A percentile compares a stretch with the other conserved stretches of the same genome.
phyloP scores from a whole-genome alignment of 2,113 vertebrate species.

The Morone saxatilis region DNA sequence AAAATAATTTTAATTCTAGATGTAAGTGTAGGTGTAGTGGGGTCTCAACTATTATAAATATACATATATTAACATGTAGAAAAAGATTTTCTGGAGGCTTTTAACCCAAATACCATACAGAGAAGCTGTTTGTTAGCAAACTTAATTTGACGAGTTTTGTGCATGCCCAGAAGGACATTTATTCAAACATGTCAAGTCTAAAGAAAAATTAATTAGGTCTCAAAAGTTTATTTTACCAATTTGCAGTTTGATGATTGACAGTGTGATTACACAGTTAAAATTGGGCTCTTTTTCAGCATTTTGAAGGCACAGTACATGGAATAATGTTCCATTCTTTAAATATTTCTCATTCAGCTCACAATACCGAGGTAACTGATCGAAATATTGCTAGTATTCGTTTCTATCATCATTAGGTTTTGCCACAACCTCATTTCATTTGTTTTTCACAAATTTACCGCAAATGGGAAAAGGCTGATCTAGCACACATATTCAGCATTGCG shows the following conservation, averaged over 20 bases:
- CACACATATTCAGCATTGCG: background rate
- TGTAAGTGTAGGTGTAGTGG: background rate
- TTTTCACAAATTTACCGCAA: conserved; percentile 19
- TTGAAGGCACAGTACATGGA: background rate
- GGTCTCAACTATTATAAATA: background rate
- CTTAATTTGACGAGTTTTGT: too few relatives aligned
- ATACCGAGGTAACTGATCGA: background rate
- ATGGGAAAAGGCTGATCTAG: conserved; percentile 18
- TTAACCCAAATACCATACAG: background rate
- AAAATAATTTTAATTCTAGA: too few relatives aligned
- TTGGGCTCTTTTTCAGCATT: background rate
- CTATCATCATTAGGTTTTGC: conserved; percentile 24
- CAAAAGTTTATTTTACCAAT: background rate
- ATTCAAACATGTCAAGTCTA: background rate
- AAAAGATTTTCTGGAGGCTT: background rate
- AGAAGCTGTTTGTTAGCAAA: background rate
- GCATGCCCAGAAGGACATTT: too few relatives aligned
- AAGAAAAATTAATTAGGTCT: background rate
- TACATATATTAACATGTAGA: background rate
- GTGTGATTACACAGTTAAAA: background rate
- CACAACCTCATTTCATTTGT: background rate
- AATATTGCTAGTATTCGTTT: conserved; percentile 2
- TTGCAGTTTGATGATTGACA: background rate
- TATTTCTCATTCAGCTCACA: background rate
- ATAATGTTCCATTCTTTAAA: background rate